Evolutionary conservation across 2,888 invertebrate species (phyloP).

Genomic region (Tiphia femorata): DNA sequence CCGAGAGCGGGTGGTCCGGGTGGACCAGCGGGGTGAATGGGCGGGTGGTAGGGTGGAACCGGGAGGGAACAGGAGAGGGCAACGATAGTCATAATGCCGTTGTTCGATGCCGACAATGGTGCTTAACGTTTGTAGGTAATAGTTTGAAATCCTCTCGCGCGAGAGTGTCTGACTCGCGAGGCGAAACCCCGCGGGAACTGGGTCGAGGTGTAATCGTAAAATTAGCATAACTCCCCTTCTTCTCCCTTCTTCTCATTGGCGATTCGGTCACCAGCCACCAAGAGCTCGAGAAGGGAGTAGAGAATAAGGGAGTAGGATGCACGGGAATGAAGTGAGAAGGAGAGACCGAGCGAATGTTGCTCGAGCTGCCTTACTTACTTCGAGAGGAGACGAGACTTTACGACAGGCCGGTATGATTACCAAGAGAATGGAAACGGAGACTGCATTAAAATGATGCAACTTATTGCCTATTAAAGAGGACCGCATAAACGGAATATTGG

Average conservation of each 20-base stretch:
- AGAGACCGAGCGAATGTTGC: conserved; percentile 11
- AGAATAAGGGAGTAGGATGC: not conserved
- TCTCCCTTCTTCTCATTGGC: conserved; percentile 28
- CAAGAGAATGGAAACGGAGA: not conserved
- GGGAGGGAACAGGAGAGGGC: not conserved
- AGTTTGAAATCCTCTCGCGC: conserved; percentile 38
- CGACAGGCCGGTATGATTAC: conserved; percentile 27
- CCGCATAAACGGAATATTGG: not conserved
- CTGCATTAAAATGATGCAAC: conserved; percentile 12
- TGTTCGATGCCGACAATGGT: conserved; percentile 32
- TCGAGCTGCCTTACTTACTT: conserved; percentile 5
- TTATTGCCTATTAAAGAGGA: not conserved
- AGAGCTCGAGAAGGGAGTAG: conserved; percentile 5
- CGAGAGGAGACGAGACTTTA: conserved; percentile 25
- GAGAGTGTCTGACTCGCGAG: conserved; percentile 30
- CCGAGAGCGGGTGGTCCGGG: conserved; percentile 7
- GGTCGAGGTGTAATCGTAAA: conserved; percentile 53
- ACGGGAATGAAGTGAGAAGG: not conserved
- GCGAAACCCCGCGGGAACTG: conserved; percentile 45
- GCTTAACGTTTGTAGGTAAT: conserved; percentile 33
- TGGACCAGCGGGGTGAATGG: conserved; percentile 12
- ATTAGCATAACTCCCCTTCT: conserved; percentile 54
- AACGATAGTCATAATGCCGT: conserved; percentile 35
- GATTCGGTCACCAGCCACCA: conserved; percentile 29
- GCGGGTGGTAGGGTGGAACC: conserved; percentile 8